Conservation (phyloP, 2,113 vertebrate species). For the Sphyrna mokarran region DNA sequence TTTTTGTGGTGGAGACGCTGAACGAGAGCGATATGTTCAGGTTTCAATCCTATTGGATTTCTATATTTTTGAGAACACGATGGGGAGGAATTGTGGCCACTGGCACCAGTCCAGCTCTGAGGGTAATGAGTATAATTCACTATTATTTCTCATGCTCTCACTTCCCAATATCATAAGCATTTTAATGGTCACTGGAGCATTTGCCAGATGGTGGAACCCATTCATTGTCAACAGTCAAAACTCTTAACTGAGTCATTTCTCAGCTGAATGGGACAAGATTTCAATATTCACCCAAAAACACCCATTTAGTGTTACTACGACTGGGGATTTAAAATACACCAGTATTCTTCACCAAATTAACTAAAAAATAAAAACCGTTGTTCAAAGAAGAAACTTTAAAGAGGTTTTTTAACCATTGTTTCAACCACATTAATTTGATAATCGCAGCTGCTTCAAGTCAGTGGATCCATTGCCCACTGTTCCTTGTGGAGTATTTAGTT, state of each 20-base stretch:
- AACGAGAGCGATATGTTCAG: background rate
- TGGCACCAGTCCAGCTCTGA: background rate
- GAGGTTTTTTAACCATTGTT: background rate
- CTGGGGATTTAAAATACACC: background rate
- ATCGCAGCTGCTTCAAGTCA: background rate
- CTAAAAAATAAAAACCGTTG: background rate
- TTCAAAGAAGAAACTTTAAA: background rate
- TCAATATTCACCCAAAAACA: background rate
- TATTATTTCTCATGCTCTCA: background rate
- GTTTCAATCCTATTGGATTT: background rate
- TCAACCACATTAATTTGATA: background rate
- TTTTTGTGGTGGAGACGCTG: background rate
- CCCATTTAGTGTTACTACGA: background rate
- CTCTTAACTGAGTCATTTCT: background rate
- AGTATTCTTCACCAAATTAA: background rate
- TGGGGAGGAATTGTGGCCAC: background rate
- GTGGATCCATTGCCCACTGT: background rate
- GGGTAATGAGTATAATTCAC: background rate
- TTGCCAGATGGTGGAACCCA: background rate
- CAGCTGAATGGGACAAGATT: background rate
- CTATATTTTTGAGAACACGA: too few relatives aligned
- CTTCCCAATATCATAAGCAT: background rate
- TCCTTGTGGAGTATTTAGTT: conserved; percentile 6
- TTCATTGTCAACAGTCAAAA: background rate
- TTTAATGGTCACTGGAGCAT: background rate